Evolutionary conservation across 2,113 vertebrate genomes (phyloP), one percentile per base, ranked within the genome.

Genomic region (Ammodytes dubius): DNA sequence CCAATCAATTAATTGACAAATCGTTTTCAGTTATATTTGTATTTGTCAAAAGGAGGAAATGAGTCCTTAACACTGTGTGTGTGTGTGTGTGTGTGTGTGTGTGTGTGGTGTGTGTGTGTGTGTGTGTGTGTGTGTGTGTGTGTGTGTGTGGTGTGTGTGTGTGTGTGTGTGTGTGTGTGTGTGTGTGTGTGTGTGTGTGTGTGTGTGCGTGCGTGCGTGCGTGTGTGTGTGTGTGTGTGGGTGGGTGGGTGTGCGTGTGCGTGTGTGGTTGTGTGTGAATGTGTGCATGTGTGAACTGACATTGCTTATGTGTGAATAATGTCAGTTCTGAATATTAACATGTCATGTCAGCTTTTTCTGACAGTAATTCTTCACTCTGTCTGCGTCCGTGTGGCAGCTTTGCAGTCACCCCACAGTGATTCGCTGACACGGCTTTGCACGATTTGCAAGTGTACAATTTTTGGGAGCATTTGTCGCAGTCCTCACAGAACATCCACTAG

Each of bases 401-500:
- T 67, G 43, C 46, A 47, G 5, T 64, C 0, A 2, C 59, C 19
- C 2, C 35, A 27, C 4, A 35, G 19, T 13, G 42, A 69, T 76
- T 35, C 56, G 63, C 46, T 56, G 13, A 63, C 46, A 58, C 60
- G 54, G 81, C 35, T 78, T 69, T 56, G 42, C 47, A 82, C 70
- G 75, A 85, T 74, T 78, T 77, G 45, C 69, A 70, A 69, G 27
- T 79, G 61, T 70, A 61, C 81, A 70, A 79, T 79, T 64, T 67
- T 65, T 77, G 4, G 52, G 67, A 83, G 59, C 59, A 14, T 66
- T 54, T 70, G 70, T 82, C 8, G 4, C 72, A 50, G 49, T 39
- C 59, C 2, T 66, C 47, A 56, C 7, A 40, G n/a, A 46, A 57
- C 49, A 66, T 64, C 5, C 43, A 42, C 70, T 47, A 27, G 27